Evolutionary conservation across 2,113 vertebrate genomes (phyloP).

Genomic region (Planiliza haematocheilus): DNA sequence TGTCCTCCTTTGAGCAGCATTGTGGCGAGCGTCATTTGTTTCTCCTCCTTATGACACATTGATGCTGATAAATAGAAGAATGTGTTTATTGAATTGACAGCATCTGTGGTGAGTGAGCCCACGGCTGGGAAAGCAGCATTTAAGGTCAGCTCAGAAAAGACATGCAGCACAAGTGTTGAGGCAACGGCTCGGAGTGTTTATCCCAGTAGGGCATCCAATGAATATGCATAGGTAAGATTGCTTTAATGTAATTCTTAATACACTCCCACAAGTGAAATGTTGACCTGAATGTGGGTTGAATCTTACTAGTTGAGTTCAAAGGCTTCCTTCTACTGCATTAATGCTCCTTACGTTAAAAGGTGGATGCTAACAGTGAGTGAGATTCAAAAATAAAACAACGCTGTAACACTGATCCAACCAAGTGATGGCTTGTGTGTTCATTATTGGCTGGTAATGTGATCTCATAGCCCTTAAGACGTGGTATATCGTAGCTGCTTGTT

Average conservation of each 20-base stretch:
- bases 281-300: conserved; percentile 41
- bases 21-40: conserved; percentile 2
- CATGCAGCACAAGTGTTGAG: conserved; percentile 18
- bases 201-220: conserved; percentile 22
- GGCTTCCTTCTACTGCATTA: background rate
- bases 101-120: background rate
- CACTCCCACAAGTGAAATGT: conserved; percentile 34
- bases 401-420: conserved; percentile 12
- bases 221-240: conserved; percentile 50
- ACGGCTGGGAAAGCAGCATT: conserved; percentile 27
- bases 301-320: conserved; percentile 14
- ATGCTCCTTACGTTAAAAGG: background rate
- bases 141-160: conserved; percentile 32
- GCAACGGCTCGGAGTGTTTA: conserved; percentile 27
- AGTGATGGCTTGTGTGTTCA: conserved; percentile 19
- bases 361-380: background rate
- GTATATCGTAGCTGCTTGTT: conserved; percentile 17
- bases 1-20: background rate
- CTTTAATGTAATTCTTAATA: conserved; percentile 34
- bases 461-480: background rate
- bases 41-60: conserved; percentile 15
- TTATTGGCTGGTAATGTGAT: conserved; percentile 19
- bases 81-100: conserved; percentile 11
- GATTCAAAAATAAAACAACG: background rate
- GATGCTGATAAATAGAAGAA: conserved; percentile 31